These are phyloP conservation scores for Chelonus insularis DNA, from an alignment of 1,140 invertebrate genomes.

Conservation along the genomic window DNA sequence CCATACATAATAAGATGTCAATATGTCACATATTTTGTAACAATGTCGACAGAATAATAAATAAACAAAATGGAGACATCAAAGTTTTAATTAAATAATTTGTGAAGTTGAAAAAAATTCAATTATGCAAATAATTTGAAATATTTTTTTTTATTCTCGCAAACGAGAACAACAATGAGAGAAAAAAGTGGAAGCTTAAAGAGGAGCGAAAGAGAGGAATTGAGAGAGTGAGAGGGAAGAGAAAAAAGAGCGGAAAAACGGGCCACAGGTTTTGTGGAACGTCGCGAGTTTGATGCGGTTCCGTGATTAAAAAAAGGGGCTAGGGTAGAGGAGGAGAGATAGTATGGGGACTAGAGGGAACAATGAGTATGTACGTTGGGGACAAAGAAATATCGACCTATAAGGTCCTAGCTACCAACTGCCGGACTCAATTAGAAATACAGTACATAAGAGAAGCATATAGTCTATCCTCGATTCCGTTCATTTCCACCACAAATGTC, in stretches of 20 bases:
- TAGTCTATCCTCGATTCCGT: background rate
- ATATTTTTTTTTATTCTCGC: background rate
- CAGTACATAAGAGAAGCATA: conserved; percentile 22
- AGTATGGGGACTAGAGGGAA: conserved; percentile 1
- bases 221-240: conserved; percentile 5
- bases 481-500: background rate
- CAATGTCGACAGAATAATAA: too few relatives aligned
- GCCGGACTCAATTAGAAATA: conserved; percentile 33
- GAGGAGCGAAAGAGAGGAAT: background rate
- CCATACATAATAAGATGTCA: too few relatives aligned
- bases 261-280: conserved; percentile 28
- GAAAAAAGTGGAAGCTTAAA: background rate
- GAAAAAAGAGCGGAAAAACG: conserved; percentile 24
- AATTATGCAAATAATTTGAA: too few relatives aligned
- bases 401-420: conserved; percentile 18
- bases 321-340: background rate
- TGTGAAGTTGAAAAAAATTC: too few relatives aligned
- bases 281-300: conserved; percentile 24
- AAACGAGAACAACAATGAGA: background rate
- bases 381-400: conserved; percentile 32
- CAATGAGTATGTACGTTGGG: conserved; percentile 30
- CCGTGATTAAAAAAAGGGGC: conserved; percentile 30
- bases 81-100: too few relatives aligned
- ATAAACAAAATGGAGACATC: too few relatives aligned
- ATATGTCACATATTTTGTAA: too few relatives aligned